Conservation (phyloP, 2,113 vertebrate genomes). For the Fukomys damarensis region DNA sequence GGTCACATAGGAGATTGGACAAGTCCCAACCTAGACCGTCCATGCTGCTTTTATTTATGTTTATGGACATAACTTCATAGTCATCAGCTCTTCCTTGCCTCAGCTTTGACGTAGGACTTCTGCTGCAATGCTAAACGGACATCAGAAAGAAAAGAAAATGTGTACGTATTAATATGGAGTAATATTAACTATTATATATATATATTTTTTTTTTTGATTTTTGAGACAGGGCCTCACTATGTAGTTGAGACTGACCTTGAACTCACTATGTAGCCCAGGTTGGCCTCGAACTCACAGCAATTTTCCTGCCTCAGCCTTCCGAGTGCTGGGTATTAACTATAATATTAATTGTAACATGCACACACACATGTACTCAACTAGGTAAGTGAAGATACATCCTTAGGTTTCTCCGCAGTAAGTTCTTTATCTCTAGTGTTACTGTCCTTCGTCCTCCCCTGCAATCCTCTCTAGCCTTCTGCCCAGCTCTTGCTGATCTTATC, state of each 20-base stretch:
- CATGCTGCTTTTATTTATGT: neutral
- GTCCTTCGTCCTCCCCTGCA: constrained; percentile 23
- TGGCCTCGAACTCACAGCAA: too few relatives aligned
- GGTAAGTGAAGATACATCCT: neutral
- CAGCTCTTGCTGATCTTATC: constrained; percentile 80
- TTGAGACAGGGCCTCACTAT: too few relatives aligned
- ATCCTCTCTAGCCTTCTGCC: constrained; percentile 68
- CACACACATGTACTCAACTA: neutral
- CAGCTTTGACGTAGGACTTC: neutral
- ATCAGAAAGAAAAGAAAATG: constrained; percentile 2
- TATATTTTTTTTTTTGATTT: too few relatives aligned
- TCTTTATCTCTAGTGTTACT: constrained; percentile 62
- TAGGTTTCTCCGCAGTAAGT: neutral
- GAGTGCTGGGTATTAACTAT: neutral
- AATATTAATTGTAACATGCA: neutral
- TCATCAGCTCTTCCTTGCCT: neutral
- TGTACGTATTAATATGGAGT: neutral
- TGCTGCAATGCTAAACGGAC: neutral
- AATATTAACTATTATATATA: neutral
- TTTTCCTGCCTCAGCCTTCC: too few relatives aligned
- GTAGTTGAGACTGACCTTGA: too few relatives aligned
- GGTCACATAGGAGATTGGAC: neutral
- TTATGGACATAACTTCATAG: neutral
- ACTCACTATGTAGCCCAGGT: too few relatives aligned
- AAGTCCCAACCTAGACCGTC: neutral